phyloP scores from a whole-genome alignment of 1,140 invertebrate genomes.

The Ganaspis sp. region DNA sequence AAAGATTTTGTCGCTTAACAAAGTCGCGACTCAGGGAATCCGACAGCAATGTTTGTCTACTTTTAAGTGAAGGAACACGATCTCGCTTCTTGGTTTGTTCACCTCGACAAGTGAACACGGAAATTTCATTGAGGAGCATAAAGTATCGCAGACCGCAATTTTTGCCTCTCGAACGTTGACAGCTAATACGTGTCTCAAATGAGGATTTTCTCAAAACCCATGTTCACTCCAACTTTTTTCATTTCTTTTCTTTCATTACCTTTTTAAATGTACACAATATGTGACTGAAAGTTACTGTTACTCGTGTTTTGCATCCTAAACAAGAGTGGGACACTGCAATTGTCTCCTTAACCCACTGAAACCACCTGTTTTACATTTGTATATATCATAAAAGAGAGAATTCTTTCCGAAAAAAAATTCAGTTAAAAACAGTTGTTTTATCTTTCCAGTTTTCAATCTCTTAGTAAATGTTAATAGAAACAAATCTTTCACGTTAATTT shows the following conservation, averaged over 20 bases:
- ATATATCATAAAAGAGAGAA: too few species aligned
- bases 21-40: background rate
- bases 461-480: too few species aligned
- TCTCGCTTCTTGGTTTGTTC: background rate
- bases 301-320: conserved; percentile 9
- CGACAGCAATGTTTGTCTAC: conserved; percentile 6
- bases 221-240: background rate
- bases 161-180: conserved; percentile 10
- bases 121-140: conserved; percentile 19
- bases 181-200: conserved; percentile 11
- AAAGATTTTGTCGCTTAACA: conserved; percentile 20
- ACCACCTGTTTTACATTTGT: background rate
- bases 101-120: background rate
- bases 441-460: too few species aligned
- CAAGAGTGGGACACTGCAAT: conserved; percentile 12
- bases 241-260: background rate
- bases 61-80: conserved; percentile 5
- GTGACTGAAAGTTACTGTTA: conserved; percentile 9
- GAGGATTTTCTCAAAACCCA: conserved; percentile 6
- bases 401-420: too few species aligned
- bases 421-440: too few species aligned
- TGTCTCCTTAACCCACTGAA: conserved; percentile 9
- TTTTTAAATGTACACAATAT: conserved; percentile 5
- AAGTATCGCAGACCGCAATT: conserved; percentile 1
- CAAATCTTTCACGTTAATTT: too few species aligned